Base-by-base conservation (phyloP, 2,888 invertebrate genomes). In the Xestia ashworthii region DNA sequence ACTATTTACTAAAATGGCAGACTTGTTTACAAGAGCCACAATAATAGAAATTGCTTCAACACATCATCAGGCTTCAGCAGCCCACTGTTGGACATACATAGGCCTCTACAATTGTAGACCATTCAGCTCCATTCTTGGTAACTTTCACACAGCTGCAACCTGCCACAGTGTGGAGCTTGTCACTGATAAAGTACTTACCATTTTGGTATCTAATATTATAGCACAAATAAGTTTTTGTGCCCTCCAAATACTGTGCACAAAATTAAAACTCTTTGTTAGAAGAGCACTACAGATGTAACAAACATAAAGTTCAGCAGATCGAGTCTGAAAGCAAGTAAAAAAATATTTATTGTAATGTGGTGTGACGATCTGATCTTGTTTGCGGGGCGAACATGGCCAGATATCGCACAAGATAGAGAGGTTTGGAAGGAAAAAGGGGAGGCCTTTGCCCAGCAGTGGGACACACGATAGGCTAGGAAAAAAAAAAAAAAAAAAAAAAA, bases 231-330 rank as follows among this genome's bases (percentile, higher is more conserved):
- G 25, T 22, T 72, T 16, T 60, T 81, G 81, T n/a, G 81, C 60
- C 14, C 69, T 81, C 62, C 67, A 82, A 44, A 81, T 4, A 41
- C 71, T 77, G 32, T 69, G 68, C 5, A 58, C 46, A 32, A 82
- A 81, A 66, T 69, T 68, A 32, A 19, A 77, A n/a, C 58, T n/a
- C 53, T 81, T 81, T n/a, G 1, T 41, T 48, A 81, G 5, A 60
- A 82, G 53, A 69, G 58, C 46, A 3, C 32, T 46, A 66, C 81
- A 81, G 38, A 83, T 70, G 60, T 48, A 70, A 72, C 81, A 81
- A n/a, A 66, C 32, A 41, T 66, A 69, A 32, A 69, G 41, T 62
- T 83, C 78, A 14, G 70, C 81, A 48, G 53, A 41, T 50, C 46
- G 46, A 12, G 83, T 5, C 81, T 81, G 83, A 41, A 81, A 83